Evolutionary conservation across 2,888 invertebrate genomes (phyloP), one percentile per base, ranked within the genome.

Genomic region (Scaptomyza reducta): DNA sequence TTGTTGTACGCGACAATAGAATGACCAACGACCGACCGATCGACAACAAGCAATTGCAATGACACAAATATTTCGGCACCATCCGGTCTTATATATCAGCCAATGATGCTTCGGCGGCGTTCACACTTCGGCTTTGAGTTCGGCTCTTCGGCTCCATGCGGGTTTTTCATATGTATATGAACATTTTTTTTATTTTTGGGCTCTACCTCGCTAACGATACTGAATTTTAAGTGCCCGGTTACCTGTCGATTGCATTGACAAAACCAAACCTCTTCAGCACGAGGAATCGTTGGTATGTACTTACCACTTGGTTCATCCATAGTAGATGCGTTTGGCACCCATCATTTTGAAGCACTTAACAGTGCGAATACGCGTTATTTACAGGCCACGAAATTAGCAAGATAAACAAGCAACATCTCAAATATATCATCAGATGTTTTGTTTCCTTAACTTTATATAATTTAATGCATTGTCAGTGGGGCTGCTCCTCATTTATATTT

Each of bases 61-160:
- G 91, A 90, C 90, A 90, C 80, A 76, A 80, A 88, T 72, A 77
- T 89, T 88, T 88, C 76, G 83, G 80, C 76, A 74, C 76, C 82
- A 79, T 77, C 77, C 81, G 79, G 78, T 84, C 89, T 91, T 91
- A 91, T 91, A 91, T 90, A 89, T 85, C 77, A 54, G 62, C 65
- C 49, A 56, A 51, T 10, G 22, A 6, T 7, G 25, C 33, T 41
- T 42, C 22, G 45, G 7, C 49, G 11, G n/a, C 35, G 57, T 9
- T 14, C 14, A 40, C 6, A 16, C 16, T 60, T 53, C 59, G 67
- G 44, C 22, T 31, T 5, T 2, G 40, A 9, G n/a, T 38, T 55
- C 54, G 60, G 55, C 47, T 35, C 14, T 41, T 13, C 14, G 35
- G 35, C 41, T 45, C 60, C 35, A 44, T 41, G 57, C 63, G 65